Percentiles rank a stretch among this genome's conserved stretches.
These are phyloP conservation scores for Euplexia lucipara DNA, from an alignment of 2,888 invertebrate species.

Conservation along the genomic window DNA sequence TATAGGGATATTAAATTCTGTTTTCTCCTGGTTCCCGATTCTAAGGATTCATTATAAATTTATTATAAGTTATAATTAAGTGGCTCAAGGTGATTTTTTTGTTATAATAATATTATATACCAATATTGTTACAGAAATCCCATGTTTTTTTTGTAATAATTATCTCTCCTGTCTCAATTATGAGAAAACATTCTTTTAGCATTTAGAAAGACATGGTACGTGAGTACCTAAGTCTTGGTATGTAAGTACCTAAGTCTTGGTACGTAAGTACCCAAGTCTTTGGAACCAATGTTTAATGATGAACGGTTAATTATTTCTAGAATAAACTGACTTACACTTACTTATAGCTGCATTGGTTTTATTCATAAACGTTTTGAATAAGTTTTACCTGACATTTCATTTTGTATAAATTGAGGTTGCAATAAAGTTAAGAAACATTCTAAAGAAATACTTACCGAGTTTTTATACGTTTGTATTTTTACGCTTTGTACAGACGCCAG, in stretches of 20 bases:
- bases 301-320: background rate
- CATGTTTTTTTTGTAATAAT: background rate
- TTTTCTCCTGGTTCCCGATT: slow-evolving; percentile 55
- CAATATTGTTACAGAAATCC: background rate
- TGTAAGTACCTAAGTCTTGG: too few relatives aligned
- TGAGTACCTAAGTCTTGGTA: too few relatives aligned
- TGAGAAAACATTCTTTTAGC: too few relatives aligned
- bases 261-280: too few relatives aligned
- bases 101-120: too few relatives aligned
- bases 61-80: slow-evolving; percentile 54
- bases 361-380: slow-evolving; percentile 3
- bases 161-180: background rate
- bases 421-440: background rate
- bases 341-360: background rate
- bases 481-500: too few relatives aligned
- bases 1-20: slow-evolving; percentile 70
- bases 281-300: too few relatives aligned
- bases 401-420: slow-evolving; percentile 3
- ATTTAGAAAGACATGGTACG: too few relatives aligned
- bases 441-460: slow-evolving; percentile 1
- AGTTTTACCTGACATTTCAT: background rate
- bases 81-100: slow-evolving; percentile 19
- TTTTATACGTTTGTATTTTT: background rate
- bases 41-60: slow-evolving; percentile 51
- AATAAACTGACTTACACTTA: background rate